Percentiles rank a stretch among this genome's conserved stretches.
These are phyloP conservation scores for Aurelia aurita DNA, from an alignment of 30 jellyfish, hydroid and myxozoan genomes.

Conservation along the genomic window DNA sequence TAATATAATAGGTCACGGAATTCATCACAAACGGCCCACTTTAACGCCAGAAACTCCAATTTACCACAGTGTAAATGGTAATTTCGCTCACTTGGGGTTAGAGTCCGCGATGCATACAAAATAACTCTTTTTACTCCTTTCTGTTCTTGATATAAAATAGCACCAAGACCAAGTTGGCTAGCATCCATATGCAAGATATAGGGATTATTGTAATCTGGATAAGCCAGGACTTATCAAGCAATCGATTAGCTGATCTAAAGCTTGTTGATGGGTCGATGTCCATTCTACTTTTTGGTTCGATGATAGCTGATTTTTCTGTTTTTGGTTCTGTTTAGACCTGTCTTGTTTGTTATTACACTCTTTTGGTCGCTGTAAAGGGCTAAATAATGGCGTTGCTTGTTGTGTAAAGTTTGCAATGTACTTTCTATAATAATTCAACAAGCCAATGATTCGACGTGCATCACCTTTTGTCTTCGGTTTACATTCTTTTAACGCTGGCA, in stretches of 20 bases:
- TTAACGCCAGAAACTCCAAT: slow-evolving; percentile 39
- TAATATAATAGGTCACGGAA: slow-evolving; percentile 9
- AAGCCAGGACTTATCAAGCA: slow-evolving; percentile 19
- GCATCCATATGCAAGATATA: slow-evolving; percentile 49
- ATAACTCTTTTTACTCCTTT: slow-evolving; percentile 15
- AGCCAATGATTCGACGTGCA: slow-evolving; percentile 30
- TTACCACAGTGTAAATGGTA: slow-evolving; percentile 32
- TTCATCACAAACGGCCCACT: slow-evolving; percentile 52
- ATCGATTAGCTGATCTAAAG: slow-evolving; percentile 1
- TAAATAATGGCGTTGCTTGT: slow-evolving; percentile 28
- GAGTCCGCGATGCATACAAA: slow-evolving; percentile 31
- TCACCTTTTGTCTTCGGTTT: slow-evolving; percentile 41
- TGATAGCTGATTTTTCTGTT: not conserved
- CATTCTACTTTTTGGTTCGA: not conserved
- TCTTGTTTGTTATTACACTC: not conserved
- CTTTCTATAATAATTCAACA: slow-evolving; percentile 32
- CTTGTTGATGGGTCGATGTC: not conserved
- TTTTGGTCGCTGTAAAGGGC: slow-evolving; percentile 1
- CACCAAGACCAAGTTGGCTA: slow-evolving; percentile 48
- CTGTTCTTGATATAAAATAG: slow-evolving; percentile 28
- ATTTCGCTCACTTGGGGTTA: slow-evolving; percentile 20
- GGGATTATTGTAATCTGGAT: slow-evolving; percentile 20
- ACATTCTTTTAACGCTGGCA: not conserved
- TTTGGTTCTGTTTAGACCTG: too few relatives aligned
- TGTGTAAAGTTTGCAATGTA: slow-evolving; percentile 32